Conservation (phyloP, 2,888 invertebrate genomes). For the Metallyticus violacea region DNA sequence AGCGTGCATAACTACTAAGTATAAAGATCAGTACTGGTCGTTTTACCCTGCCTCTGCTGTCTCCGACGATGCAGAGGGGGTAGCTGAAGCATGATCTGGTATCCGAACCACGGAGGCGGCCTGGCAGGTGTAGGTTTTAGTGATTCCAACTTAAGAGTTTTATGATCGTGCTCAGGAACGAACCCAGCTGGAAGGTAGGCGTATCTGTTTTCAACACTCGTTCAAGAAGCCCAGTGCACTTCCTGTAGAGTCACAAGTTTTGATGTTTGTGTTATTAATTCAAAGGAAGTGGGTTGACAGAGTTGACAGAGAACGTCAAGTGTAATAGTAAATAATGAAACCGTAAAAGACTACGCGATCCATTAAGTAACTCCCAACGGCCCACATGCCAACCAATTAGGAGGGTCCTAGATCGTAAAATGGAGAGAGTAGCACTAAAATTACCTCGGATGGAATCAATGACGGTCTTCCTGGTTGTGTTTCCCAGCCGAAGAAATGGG, state of each 20-base stretch:
- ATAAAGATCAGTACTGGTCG: too few relatives aligned
- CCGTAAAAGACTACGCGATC: not conserved
- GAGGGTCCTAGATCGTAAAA: not conserved
- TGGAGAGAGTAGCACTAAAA: not conserved
- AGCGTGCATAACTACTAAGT: too few relatives aligned
- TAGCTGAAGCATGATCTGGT: not conserved
- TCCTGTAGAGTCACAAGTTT: too few relatives aligned
- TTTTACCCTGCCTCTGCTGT: too few relatives aligned
- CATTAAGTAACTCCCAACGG: not conserved
- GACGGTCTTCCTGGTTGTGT: not conserved
- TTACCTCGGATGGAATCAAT: not conserved
- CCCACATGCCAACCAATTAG: not conserved
- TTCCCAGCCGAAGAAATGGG: too few relatives aligned
- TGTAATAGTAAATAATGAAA: not conserved
- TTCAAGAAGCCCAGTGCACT: too few relatives aligned
- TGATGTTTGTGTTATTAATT: too few relatives aligned
- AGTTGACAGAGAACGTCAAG: not conserved
- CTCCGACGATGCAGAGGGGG: not conserved
- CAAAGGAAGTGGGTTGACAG: too few relatives aligned
- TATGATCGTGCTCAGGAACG: too few relatives aligned
- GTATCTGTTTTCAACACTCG: too few relatives aligned
- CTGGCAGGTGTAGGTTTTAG: not conserved
- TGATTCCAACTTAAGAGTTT: not conserved
- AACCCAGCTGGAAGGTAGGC: too few relatives aligned
- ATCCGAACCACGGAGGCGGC: not conserved